phyloP scores from a whole-genome alignment of 2,113 vertebrate species.

The Prinia subflava region DNA sequence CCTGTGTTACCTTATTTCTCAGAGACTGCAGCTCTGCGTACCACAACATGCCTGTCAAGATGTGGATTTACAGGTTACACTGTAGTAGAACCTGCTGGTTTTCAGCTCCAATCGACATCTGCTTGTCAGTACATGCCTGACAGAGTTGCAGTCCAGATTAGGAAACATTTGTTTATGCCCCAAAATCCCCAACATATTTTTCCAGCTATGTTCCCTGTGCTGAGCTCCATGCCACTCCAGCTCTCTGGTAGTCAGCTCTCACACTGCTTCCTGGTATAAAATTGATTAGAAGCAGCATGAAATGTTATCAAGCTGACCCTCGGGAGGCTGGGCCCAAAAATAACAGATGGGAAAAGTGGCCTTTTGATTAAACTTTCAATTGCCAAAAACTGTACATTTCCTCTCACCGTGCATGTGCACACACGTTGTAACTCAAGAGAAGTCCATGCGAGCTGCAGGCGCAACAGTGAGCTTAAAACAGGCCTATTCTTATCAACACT shows the following conservation, averaged over 20 bases:
- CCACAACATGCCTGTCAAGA: slow-evolving; percentile 71
- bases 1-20: slow-evolving; percentile 57
- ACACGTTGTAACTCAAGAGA: not conserved
- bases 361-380: slow-evolving; percentile 62
- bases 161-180: slow-evolving; percentile 71
- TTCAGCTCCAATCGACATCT: slow-evolving; percentile 71
- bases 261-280: slow-evolving; percentile 53
- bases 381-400: slow-evolving; percentile 33
- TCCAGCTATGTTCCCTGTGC: slow-evolving; percentile 35
- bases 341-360: slow-evolving; percentile 45
- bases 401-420: not conserved
- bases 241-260: slow-evolving; percentile 33
- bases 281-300: slow-evolving; percentile 67
- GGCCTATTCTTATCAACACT: not conserved
- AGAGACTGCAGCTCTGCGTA: slow-evolving; percentile 63
- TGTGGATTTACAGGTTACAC: slow-evolving; percentile 72
- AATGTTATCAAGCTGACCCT: slow-evolving; percentile 58
- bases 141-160: slow-evolving; percentile 74
- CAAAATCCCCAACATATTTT: slow-evolving; percentile 65
- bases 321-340: slow-evolving; percentile 46
- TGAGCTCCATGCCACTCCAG: not conserved
- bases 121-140: slow-evolving; percentile 55
- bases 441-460: not conserved
- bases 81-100: slow-evolving; percentile 67
- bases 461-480: not conserved